phyloP scores from a whole-genome alignment of 2,888 invertebrate species.

The Venustoraphidia nigricollis region DNA sequence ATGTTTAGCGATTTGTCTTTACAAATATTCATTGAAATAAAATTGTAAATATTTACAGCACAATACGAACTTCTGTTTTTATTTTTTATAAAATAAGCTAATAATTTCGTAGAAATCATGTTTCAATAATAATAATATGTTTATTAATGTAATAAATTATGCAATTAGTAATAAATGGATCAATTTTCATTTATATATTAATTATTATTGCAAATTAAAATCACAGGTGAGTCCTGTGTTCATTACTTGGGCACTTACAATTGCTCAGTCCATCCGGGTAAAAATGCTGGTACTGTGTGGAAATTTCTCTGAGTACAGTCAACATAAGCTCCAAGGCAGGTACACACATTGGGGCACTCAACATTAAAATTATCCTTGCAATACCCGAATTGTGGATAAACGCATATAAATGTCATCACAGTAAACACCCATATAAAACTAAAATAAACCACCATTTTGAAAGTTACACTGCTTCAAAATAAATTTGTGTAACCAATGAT shows the following conservation, averaged over 20 bases:
- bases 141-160: no score
- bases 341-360: constrained; percentile 53
- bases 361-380: constrained; percentile 12
- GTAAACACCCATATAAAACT: constrained; percentile 17
- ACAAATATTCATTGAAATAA: no score
- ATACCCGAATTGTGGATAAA: neutral
- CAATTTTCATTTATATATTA: no score
- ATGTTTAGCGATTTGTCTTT: no score
- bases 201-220: neutral
- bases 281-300: constrained; percentile 47
- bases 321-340: constrained; percentile 55
- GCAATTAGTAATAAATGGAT: no score
- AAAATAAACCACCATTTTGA: constrained; percentile 32
- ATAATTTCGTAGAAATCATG: no score
- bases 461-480: constrained; percentile 9
- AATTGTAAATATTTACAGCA: no score
- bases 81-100: no score
- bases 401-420: constrained; percentile 15
- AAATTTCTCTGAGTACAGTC: constrained; percentile 61
- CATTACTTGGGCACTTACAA: constrained; percentile 40
- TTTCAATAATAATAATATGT: no score
- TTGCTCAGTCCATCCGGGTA: constrained; percentile 62
- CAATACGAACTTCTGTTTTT: no score
- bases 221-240: constrained; percentile 15
- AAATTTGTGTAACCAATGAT: neutral